phyloP scores from a whole-genome alignment of 2,797 vertebrate species.

The Pangasius mekongensis region DNA sequence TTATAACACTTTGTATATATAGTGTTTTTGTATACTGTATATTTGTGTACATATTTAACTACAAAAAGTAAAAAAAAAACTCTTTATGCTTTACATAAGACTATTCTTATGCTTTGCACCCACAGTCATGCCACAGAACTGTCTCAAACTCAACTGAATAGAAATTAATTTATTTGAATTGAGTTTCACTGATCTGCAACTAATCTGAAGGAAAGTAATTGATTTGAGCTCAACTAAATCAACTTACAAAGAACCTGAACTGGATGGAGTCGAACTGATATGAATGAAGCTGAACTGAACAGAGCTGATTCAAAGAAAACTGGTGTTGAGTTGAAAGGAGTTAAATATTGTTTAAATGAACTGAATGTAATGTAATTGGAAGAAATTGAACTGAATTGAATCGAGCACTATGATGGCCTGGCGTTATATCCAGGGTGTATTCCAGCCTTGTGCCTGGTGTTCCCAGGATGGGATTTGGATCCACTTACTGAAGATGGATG shows the following conservation, averaged over 20 bases:
- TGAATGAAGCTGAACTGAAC: neutral
- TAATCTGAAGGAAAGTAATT: neutral
- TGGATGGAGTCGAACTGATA: neutral
- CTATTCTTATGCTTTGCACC: neutral
- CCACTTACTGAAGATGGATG: neutral
- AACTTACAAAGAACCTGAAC: neutral
- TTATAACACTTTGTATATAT: neutral
- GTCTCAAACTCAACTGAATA: neutral
- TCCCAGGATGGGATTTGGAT: neutral
- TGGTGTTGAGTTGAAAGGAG: neutral
- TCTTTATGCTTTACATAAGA: too few species aligned
- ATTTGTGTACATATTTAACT: neutral
- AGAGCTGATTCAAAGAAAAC: neutral
- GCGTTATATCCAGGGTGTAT: neutral
- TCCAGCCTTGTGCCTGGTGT: neutral
- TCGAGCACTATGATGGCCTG: neutral
- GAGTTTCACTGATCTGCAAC: neutral
- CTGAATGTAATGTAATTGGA: neutral
- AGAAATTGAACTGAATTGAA: neutral
- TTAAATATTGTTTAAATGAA: neutral
- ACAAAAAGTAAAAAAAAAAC: neutral
- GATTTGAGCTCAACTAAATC: neutral
- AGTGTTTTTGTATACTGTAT: neutral
- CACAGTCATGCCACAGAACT: neutral
- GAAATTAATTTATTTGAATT: neutral